Conservation (phyloP, 1,140 invertebrate species). For the Papilio glaucus region DNA sequence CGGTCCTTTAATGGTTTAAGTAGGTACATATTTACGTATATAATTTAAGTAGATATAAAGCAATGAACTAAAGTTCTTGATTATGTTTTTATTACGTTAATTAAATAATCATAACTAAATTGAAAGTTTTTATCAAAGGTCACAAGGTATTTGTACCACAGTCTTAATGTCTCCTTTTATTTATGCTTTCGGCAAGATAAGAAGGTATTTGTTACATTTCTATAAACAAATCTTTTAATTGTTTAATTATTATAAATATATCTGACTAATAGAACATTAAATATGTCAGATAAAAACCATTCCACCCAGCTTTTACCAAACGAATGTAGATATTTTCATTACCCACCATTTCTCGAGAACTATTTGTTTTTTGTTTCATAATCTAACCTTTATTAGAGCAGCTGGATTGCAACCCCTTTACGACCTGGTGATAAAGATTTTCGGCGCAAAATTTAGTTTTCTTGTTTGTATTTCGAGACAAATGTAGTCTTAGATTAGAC, state of each 20-base stretch:
- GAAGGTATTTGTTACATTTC: neutral
- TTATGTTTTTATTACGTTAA: no score
- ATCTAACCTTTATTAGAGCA: neutral
- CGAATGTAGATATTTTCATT: neutral
- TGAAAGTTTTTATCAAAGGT: neutral
- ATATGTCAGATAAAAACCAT: neutral
- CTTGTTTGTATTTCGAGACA: neutral
- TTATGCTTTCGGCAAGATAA: neutral
- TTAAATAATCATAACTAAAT: no score
- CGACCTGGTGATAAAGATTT: neutral
- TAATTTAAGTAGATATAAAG: no score
- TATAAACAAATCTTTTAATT: neutral
- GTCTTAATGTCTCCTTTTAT: neutral
- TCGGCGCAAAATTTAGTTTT: neutral
- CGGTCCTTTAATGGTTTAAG: no score
- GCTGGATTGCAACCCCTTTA: neutral
- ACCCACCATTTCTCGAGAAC: neutral
- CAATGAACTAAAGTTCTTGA: no score
- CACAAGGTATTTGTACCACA: constrained; percentile 7
- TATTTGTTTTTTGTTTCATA: neutral
- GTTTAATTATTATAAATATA: neutral
- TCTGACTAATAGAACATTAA: neutral
- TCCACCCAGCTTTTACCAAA: neutral
- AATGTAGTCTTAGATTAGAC: neutral
- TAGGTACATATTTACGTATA: no score